Evolutionary conservation across 2,797 vertebrate species (phyloP), one percentile per base, ranked within the genome.

Genomic region (Squalus acanthias): DNA sequence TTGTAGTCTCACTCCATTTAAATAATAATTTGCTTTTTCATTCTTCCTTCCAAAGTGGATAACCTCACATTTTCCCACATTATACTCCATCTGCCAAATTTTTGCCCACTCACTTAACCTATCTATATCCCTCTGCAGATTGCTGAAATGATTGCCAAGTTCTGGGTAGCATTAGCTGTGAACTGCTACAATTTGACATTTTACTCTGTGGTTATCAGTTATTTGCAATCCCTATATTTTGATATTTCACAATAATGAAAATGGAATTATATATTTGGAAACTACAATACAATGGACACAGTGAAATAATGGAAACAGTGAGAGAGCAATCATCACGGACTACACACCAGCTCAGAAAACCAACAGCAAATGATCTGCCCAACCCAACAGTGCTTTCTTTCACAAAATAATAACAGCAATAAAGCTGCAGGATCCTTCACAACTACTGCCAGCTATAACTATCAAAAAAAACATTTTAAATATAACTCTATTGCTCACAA

Each of bases 351-450:
- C 53, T 91, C 88, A 20, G 65, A 26, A 95, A 95, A 69, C 20
- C 9, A 10, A 72, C 39, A 24, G 67, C 8, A 46, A 70, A 69
- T 89, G 26, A 89, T 85, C 39, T 94, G 89, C n/a, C 57, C 89
- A 94, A 69, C 33, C 13, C 91, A 22, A 95, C 93, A n/a, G 57
- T 10, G 29, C 17, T 91, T 60, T 63, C 53, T 15, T 91, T 91
- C 57, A 63, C 57, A 95, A 29, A 70, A 95, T 94, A 46, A 70
- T 29, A 29, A 95, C 67, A 95, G 20, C 67, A 95, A 13, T 70
- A 95, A 95, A 95, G 67, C 39, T 95, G 39, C 67, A 70, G 67
- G 39, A 26, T 70, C 65, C 93, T 95, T 95, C 69, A 95, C 39
- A 72, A 95, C 22, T 50, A 70, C 67, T 95, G 39, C 67, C 67